A percentile compares a stretch with the other conserved stretches of the same genome.
Evolutionary conservation across 2,113 vertebrate species (phyloP).

Genomic region (Fulica atra): DNA sequence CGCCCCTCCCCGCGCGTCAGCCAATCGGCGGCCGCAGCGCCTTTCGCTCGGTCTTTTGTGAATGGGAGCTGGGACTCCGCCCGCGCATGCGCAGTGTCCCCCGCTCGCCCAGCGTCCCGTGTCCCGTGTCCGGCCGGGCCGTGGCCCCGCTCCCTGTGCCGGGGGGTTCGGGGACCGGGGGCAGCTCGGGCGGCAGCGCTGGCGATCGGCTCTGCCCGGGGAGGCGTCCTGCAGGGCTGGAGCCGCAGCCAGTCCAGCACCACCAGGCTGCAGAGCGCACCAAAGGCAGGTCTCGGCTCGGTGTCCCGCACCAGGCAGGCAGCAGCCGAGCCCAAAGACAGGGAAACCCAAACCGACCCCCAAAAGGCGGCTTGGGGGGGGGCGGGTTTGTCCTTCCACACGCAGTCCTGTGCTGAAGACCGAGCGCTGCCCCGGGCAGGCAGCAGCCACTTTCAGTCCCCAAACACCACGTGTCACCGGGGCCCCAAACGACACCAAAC

Average conservation of each 20-base stretch:
- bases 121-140: background rate
- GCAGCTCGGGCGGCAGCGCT: too few species aligned
- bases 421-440: accelerated
- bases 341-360: too few species aligned
- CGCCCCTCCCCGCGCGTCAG: background rate
- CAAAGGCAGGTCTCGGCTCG: background rate
- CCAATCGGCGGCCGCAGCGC: background rate
- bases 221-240: too few species aligned
- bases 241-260: background rate
- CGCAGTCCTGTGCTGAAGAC: accelerated
- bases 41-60: background rate
- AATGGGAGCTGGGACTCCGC: background rate
- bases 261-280: too few species aligned
- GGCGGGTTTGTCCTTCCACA: accelerated
- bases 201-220: background rate
- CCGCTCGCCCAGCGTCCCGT: background rate
- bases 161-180: too few species aligned
- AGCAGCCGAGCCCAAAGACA: too few species aligned
- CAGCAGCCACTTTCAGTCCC: background rate
- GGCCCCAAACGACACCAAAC: background rate
- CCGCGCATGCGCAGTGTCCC: background rate
- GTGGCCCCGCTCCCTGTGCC: too few species aligned
- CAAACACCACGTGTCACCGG: accelerated
- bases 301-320: too few species aligned
- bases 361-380: background rate